Evolutionary conservation across 2,797 vertebrate genomes (phyloP).

Genomic region (Lithobates pipiens): DNA sequence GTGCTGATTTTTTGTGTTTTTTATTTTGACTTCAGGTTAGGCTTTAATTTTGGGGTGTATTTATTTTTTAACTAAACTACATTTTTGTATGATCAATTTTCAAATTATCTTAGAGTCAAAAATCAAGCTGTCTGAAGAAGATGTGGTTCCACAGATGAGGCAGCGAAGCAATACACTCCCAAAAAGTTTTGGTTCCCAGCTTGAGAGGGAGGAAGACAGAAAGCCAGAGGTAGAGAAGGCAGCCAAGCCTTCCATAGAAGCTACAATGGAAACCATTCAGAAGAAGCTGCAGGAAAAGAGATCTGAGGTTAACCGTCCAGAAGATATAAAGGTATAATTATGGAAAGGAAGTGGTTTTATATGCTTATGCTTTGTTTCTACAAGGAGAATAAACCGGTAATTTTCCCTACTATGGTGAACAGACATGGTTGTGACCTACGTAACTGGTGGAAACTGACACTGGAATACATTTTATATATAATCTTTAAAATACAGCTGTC

Average conservation of each 20-base stretch:
- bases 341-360: background rate
- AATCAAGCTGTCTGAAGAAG: slow-evolving; percentile 91
- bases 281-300: slow-evolving; percentile 94
- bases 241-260: slow-evolving; percentile 86
- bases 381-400: background rate
- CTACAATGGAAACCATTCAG: slow-evolving; percentile 86
- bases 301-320: slow-evolving; percentile 84
- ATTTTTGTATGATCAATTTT: background rate
- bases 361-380: too few relatives aligned
- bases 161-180: slow-evolving; percentile 97
- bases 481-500: background rate
- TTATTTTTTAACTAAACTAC: too few relatives aligned
- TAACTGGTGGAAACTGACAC: background rate
- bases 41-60: too few relatives aligned
- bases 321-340: slow-evolving; percentile 90
- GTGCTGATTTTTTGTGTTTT: too few relatives aligned
- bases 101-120: slow-evolving; percentile 81
- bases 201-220: slow-evolving; percentile 88
- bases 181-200: slow-evolving; percentile 96
- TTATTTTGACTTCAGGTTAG: too few relatives aligned
- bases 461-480: background rate
- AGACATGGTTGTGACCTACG: background rate
- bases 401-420: background rate
- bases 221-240: slow-evolving; percentile 83
- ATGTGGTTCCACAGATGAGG: slow-evolving; percentile 86